Percentiles rank a stretch among this genome's conserved stretches.
These are phyloP conservation scores for Herpailurus yagouaroundi DNA, from an alignment of 2,113 vertebrate species.

Conservation along the genomic window DNA sequence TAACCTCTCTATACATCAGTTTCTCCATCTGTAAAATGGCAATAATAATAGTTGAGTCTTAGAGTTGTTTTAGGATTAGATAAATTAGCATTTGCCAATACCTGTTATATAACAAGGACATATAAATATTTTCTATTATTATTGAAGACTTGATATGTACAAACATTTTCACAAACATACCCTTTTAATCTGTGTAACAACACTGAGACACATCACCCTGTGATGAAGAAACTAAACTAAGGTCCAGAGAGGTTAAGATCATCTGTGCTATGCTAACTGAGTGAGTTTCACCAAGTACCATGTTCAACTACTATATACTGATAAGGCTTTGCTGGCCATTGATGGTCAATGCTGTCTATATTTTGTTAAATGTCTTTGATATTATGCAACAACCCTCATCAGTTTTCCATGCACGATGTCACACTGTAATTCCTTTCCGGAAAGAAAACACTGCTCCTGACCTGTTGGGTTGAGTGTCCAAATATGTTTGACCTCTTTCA, in stretches of 20 bases:
- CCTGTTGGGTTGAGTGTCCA: neutral
- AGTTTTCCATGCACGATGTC: neutral
- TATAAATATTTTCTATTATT: neutral
- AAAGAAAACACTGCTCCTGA: slow-evolving; percentile 12
- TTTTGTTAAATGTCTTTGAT: slow-evolving; percentile 7
- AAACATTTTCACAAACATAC: neutral
- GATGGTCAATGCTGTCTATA: neutral
- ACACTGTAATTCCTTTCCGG: neutral
- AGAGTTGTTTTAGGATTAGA: neutral
- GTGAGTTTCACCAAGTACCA: neutral
- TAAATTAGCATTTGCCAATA: neutral
- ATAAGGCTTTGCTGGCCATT: neutral
- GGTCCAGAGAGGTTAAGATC: neutral
- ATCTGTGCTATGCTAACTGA: neutral
- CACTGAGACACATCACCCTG: neutral
- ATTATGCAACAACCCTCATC: neutral
- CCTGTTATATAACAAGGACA: neutral
- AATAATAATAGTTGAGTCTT: neutral
- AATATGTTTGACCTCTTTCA: neutral
- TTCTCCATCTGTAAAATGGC: neutral
- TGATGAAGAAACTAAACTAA: neutral
- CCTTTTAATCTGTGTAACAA: neutral
- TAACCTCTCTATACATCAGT: neutral
- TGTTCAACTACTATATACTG: too few relatives aligned
- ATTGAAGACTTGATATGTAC: neutral